Conservation (phyloP, 2,888 invertebrate species). For the Pseudoips prasinana region DNA sequence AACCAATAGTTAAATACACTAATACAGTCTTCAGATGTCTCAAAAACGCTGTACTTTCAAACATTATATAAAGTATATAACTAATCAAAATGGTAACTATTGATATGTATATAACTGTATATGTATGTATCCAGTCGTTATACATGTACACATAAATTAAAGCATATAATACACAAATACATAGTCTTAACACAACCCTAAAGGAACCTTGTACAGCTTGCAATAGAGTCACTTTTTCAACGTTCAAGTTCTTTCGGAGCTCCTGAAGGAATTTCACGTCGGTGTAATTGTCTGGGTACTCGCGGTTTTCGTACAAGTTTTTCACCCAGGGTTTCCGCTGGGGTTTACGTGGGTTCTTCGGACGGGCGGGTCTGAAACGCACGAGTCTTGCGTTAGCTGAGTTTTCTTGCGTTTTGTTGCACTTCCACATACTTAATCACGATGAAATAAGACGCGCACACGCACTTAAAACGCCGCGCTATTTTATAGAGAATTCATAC, state of each 20-base stretch:
- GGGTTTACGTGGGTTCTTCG: conserved; percentile 45
- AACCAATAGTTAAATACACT: conserved; percentile 93
- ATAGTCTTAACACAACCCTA: conserved; percentile 90
- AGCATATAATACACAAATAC: conserved; percentile 88
- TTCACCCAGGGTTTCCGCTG: conserved; percentile 88
- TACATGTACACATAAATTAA: conserved; percentile 88
- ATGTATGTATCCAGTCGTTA: conserved; percentile 85
- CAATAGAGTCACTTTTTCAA: conserved; percentile 86
- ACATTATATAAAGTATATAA: conserved; percentile 82
- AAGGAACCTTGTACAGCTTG: conserved; percentile 90
- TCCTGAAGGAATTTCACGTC: conserved; percentile 93
- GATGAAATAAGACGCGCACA: too few species aligned
- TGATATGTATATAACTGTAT: conserved; percentile 83
- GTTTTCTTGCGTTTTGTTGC: conserved; percentile 17
- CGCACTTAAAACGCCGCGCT: too few species aligned
- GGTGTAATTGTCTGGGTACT: conserved; percentile 96
- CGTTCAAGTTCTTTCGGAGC: conserved; percentile 90
- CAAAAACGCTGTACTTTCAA: conserved; percentile 46
- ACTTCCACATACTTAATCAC: conserved; percentile 7
- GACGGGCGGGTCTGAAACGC: conserved; percentile 65
- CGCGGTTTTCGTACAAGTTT: conserved; percentile 93
- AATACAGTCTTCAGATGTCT: conserved; percentile 89
- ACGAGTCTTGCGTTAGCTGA: conserved; percentile 37
- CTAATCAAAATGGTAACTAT: conserved; percentile 81
- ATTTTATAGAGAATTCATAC: too few species aligned